Percentiles rank a stretch among this genome's conserved stretches.
These are phyloP conservation scores for Scaptomyza hsui DNA, from an alignment of 1,140 invertebrate species.

Conservation along the genomic window DNA sequence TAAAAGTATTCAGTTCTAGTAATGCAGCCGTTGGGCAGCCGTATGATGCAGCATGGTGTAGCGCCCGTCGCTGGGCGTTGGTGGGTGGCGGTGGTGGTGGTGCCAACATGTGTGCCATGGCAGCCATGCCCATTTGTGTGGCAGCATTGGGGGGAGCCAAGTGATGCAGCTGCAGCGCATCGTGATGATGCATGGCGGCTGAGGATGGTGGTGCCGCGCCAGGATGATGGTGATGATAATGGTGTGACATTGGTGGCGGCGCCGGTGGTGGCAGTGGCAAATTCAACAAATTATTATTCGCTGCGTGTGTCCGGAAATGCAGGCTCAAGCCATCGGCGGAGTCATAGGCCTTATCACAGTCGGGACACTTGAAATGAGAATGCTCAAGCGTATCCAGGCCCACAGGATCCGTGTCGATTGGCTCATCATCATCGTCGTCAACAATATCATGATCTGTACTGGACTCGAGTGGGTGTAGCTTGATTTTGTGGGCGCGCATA, in stretches of 20 bases:
- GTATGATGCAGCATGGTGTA: constrained; percentile 71
- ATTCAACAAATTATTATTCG: constrained; percentile 66
- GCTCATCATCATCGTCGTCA: constrained; percentile 72
- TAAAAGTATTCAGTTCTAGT: constrained; percentile 28
- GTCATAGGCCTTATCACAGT: constrained; percentile 81
- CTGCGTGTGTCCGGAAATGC: constrained; percentile 76
- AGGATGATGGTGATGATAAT: constrained; percentile 62
- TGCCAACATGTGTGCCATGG: constrained; percentile 75
- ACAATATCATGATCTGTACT: constrained; percentile 67
- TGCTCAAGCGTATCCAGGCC: constrained; percentile 62
- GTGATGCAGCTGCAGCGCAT: constrained; percentile 65
- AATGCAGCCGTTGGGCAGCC: constrained; percentile 65
- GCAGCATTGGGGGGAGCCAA: constrained; percentile 66
- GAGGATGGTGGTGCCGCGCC: constrained; percentile 32
- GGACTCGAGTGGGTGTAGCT: constrained; percentile 69
- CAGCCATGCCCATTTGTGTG: constrained; percentile 75
- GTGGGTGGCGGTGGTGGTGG: constrained; percentile 74
- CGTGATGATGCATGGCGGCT: constrained; percentile 56
- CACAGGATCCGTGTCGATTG: constrained; percentile 76
- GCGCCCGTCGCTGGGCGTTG: constrained; percentile 67
- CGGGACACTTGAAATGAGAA: constrained; percentile 79
- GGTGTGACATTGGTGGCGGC: constrained; percentile 66
- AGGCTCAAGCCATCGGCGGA: constrained; percentile 72
- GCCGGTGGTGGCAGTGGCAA: constrained; percentile 62
- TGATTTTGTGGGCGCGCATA: constrained; percentile 84